Base-by-base conservation (phyloP, 2,888 invertebrate genomes). In the Agrochola circellaris region DNA sequence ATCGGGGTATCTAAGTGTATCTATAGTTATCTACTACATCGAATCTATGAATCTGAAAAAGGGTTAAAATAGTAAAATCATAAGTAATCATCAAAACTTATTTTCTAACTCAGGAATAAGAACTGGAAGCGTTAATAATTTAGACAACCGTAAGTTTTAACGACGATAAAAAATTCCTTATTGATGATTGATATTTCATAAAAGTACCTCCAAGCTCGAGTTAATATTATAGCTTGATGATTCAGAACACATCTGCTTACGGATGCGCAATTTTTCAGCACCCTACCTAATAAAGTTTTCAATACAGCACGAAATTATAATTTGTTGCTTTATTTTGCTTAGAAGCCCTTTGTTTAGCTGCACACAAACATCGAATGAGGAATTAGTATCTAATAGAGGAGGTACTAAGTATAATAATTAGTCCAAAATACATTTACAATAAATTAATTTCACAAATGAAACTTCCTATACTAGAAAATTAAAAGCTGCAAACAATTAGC, bases 231-330 rank as follows among this genome's bases (percentile, higher is more conserved):
- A 56, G 58, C 23, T 13, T 42, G 81, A 42, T 84, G 80, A 81
- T 69, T 84, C 81, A 79, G 38, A 51, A 56, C 61, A 80, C 65
- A 84, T 84, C 80, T 81, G 81, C n/a, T 69, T 73, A 65, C 54
- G 48, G 26, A 84, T 42, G 26, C 56, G 56, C n/a, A 80, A 80
- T 65, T 81, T 38, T 73, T 81, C 73, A 84, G 65, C 81, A 77
- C 71, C 56, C 23, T 42, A n/a, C 56, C 9, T 30, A 78, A 71
- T 83, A 71, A 81, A 81, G 61, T n/a, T 83, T 66, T 81, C 81
- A 83, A 20, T 66, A 17, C 26, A 60, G 38, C 56, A 34, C 48
- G 34, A 56, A 56, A 51, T 81, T 56, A 75, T 77, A 17, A 56
- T 65, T 70, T 48, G 7, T 56, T 30, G 64, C 13, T 34, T 30